Evolutionary conservation across 1,140 invertebrate genomes (phyloP).

Genomic region (Himalopsyche phryganea): DNA sequence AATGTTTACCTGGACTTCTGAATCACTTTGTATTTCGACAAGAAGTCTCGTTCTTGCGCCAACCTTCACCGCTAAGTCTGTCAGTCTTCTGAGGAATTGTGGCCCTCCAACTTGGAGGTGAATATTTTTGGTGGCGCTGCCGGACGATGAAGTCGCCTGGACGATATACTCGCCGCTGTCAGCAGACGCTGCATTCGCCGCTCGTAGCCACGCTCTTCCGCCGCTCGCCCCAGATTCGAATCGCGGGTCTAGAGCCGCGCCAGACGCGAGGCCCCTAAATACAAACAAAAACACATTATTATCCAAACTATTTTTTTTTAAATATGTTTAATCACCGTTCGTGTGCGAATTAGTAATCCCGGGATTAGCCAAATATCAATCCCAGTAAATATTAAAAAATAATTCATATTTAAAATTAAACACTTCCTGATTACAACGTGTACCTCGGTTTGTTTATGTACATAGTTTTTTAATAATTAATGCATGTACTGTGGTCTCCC

Average conservation of each 20-base stretch:
- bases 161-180: slow-evolving; percentile 44
- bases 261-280: slow-evolving; percentile 44
- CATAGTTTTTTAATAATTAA: too few species aligned
- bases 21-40: slow-evolving; percentile 74
- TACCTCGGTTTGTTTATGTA: too few species aligned
- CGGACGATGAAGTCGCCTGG: slow-evolving; percentile 41
- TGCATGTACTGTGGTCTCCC: too few species aligned
- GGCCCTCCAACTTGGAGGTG: slow-evolving; percentile 64
- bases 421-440: too few species aligned
- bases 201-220: slow-evolving; percentile 41
- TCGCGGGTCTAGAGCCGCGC: slow-evolving; percentile 37
- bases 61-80: slow-evolving; percentile 80
- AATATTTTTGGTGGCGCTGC: slow-evolving; percentile 41
- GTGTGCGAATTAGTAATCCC: too few species aligned
- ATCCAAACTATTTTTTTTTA: too few species aligned
- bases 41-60: slow-evolving; percentile 78
- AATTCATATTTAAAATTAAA: too few species aligned
- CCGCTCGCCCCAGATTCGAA: slow-evolving; percentile 41
- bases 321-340: too few species aligned
- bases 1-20: slow-evolving; percentile 67
- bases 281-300: neutral
- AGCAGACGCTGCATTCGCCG: slow-evolving; percentile 40
- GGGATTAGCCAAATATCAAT: too few species aligned
- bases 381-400: too few species aligned
- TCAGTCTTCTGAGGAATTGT: slow-evolving; percentile 69